Conservation (phyloP, 2,113 vertebrate species). For the Phalacrocorax brasilianus region DNA sequence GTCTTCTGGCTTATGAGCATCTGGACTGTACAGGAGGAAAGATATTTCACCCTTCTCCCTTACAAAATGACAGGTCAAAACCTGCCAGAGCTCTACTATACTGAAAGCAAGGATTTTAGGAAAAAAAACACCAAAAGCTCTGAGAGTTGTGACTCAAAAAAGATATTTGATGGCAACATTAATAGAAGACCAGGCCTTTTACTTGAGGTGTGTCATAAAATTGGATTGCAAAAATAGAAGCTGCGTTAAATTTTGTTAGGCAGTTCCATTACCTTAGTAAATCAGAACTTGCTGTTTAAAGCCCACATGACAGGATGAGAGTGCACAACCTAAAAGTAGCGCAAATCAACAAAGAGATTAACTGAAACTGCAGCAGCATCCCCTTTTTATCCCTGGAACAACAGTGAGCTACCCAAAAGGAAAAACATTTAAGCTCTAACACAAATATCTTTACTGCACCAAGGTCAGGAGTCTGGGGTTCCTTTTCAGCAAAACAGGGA, state of each 20-base stretch:
- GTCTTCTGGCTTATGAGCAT: not conserved
- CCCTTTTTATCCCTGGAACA: not conserved
- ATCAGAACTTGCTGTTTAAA: not conserved
- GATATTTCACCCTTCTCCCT: not conserved
- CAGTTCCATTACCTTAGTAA: not conserved
- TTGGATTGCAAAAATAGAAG: not conserved
- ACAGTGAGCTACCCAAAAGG: not conserved
- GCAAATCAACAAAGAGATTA: not conserved
- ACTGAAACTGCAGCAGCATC: not conserved
- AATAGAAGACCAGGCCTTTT: not conserved
- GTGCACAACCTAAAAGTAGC: not conserved
- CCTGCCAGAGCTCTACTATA: not conserved
- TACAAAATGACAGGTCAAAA: not conserved
- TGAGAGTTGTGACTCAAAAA: not conserved
- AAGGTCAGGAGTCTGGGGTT: not conserved
- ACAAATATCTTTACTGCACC: not conserved
- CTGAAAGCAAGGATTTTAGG: not conserved
- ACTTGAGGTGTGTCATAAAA: not conserved
- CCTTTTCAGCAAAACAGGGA: not conserved
- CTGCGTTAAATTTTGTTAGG: not conserved
- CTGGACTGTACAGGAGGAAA: not conserved
- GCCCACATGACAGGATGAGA: not conserved
- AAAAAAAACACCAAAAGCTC: not conserved
- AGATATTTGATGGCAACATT: not conserved
- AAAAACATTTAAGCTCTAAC: not conserved